Percentiles rank a stretch among this genome's conserved stretches.
phyloP scores from a whole-genome alignment of 2,888 invertebrate species.

The Rosalia funebris region DNA sequence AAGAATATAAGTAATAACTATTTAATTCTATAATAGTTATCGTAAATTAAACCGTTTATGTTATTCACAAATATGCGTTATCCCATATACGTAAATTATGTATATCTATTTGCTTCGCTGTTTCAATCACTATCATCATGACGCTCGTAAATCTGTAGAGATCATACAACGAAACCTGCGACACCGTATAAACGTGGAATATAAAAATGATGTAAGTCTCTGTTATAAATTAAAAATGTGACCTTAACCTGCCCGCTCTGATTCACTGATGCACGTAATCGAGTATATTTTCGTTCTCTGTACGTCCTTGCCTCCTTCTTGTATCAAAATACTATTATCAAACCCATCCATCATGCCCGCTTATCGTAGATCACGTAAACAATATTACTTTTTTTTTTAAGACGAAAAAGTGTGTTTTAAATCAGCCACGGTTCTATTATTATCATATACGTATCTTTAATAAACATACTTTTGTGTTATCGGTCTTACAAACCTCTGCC shows the following conservation, averaged over 20 bases:
- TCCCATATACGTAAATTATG: too few species aligned
- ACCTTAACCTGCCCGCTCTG: conserved; percentile 2
- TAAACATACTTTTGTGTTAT: not conserved
- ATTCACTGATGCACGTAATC: not conserved
- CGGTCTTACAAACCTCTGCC: not conserved
- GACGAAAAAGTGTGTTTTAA: not conserved
- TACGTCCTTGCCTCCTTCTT: conserved; percentile 3
- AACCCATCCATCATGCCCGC: conserved; percentile 11
- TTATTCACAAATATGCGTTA: too few species aligned
- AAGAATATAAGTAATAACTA: too few species aligned
- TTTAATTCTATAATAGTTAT: too few species aligned
- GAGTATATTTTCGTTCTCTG: not conserved
- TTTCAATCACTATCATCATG: too few species aligned
- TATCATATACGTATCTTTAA: not conserved
- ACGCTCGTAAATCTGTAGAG: too few species aligned
- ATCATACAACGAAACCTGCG: too few species aligned
- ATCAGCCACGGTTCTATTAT: not conserved
- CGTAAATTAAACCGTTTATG: too few species aligned
- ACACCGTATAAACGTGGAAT: too few species aligned
- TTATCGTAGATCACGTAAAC: conserved; percentile 12
- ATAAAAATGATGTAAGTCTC: not conserved
- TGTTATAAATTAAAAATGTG: conserved; percentile 2
- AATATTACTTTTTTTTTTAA: not conserved
- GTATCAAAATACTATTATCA: conserved; percentile 16
- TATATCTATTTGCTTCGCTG: too few species aligned